These are phyloP conservation scores for Heteractis magnifica DNA, from an alignment of 92 coral and sea anemone species.

Conservation along the genomic window DNA sequence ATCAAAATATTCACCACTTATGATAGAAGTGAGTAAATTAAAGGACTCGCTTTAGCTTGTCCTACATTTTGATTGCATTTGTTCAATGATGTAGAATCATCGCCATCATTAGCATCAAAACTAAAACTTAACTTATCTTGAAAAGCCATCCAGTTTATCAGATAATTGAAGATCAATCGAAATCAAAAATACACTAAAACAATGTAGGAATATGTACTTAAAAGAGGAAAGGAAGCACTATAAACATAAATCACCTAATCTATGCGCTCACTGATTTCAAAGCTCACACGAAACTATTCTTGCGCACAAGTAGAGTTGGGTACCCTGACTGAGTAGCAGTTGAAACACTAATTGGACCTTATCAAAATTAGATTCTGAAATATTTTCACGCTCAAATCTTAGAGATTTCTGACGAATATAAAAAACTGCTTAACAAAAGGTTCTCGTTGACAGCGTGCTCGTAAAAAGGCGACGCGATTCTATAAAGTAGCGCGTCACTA, in stretches of 20 bases:
- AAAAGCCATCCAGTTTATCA: not conserved
- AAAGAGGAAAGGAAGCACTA: not conserved
- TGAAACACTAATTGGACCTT: no score
- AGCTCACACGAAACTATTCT: not conserved
- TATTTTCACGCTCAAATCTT: not conserved
- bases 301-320: not conserved
- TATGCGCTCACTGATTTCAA: not conserved
- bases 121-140: not conserved
- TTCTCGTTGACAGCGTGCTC: not conserved
- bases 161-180: not conserved
- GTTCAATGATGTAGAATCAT: not conserved
- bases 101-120: not conserved
- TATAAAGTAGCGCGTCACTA: not conserved
- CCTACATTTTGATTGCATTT: not conserved
- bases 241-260: not conserved
- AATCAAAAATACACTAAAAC: not conserved
- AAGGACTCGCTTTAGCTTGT: no score
- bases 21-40: no score
- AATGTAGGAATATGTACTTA: not conserved
- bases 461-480: not conserved
- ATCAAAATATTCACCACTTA: no score
- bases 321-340: not conserved
- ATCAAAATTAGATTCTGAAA: not conserved
- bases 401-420: not conserved
- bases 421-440: not conserved